A percentile compares a stretch with the other conserved stretches of the same genome.
phyloP scores from a whole-genome alignment of 1,140 invertebrate species.

The Macrobrachium nipponense region DNA sequence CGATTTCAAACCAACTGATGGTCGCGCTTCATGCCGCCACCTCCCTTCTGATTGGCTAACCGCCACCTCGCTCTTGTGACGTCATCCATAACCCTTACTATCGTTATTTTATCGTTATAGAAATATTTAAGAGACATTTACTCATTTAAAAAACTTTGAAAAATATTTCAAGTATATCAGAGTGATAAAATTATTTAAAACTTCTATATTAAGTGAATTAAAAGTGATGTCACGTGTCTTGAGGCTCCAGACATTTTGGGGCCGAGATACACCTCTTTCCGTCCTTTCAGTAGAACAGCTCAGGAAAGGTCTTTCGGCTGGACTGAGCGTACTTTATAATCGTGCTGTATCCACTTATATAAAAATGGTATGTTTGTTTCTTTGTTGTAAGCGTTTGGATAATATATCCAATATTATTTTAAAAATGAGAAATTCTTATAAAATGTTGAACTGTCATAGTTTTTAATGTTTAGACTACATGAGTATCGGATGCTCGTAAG shows the following conservation, averaged over 20 bases:
- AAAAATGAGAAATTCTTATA: background rate
- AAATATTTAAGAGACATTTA: slow-evolving; percentile 23
- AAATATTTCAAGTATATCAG: background rate
- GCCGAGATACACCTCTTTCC: slow-evolving; percentile 39
- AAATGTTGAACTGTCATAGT: background rate
- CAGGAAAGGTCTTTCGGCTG: background rate
- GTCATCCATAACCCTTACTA: slow-evolving; percentile 28
- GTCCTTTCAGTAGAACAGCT: slow-evolving; percentile 10
- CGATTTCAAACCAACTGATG: slow-evolving; percentile 68
- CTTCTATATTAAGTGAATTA: background rate
- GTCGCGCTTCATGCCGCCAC: slow-evolving; percentile 45
- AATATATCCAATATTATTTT: background rate
- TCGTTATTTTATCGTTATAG: background rate
- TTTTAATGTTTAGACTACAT: background rate
- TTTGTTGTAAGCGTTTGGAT: background rate
- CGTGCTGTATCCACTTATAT: slow-evolving; percentile 16
- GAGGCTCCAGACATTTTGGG: slow-evolving; percentile 22
- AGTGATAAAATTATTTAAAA: slow-evolving; percentile 18
- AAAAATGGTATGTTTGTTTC: slow-evolving; percentile 37
- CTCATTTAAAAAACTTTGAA: background rate
- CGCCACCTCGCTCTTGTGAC: slow-evolving; percentile 42
- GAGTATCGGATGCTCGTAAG: background rate
- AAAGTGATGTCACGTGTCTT: background rate
- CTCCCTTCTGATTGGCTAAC: slow-evolving; percentile 53
- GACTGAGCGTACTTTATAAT: background rate